Base-by-base conservation (phyloP, 2,797 vertebrate genomes). In the Trachops cirrhosus region DNA sequence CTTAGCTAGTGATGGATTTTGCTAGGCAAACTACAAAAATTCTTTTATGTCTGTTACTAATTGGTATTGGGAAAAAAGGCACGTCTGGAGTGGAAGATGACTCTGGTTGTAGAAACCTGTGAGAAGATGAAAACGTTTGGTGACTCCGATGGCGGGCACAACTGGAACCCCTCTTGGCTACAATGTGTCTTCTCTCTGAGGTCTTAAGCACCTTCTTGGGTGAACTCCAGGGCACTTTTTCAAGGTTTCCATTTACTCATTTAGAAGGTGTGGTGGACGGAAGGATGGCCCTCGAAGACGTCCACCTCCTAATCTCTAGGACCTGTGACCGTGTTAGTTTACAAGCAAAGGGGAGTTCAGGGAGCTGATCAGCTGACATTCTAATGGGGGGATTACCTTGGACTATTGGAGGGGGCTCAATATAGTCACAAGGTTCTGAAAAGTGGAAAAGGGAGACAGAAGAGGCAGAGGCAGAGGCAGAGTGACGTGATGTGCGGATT, bases 1-100 rank as follows among this genome's bases (percentile, higher is more conserved):
- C 57, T 75, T 91, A 34, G 78, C 52, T 82, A 34, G n/a, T 59
- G 37, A 50, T 62, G 39, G 44, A 73, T 73, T 92, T 96, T 29
- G 10, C 48, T 64, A 84, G 64, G 44, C 46, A 89, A 88, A 86
- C 29, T 41, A 44, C 44, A 94, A 1, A 67, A 73, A 73, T 71
- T 75, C 70, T 86, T 34, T 18, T 9, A 0, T 24, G 86, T 50
- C 59, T 9, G 73, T 82, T 86, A 80, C 82, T 71, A 80, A 79
- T 84, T 84, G 74, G 9, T 59, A 4, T 67, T 77, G 89, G 83
- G 6, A 14, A 83, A 22, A n/a, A 83, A 21, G 75, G 26, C 54
- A 22, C 12, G 54, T 50, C 50, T 59, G 32, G n/a, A 44, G 44
- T 54, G 52, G 62, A 89, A 89, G 77, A 46, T 18, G 44, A 39